Base-by-base conservation (phyloP, 1,140 invertebrate species). In the Leptopilina clavipes region DNA sequence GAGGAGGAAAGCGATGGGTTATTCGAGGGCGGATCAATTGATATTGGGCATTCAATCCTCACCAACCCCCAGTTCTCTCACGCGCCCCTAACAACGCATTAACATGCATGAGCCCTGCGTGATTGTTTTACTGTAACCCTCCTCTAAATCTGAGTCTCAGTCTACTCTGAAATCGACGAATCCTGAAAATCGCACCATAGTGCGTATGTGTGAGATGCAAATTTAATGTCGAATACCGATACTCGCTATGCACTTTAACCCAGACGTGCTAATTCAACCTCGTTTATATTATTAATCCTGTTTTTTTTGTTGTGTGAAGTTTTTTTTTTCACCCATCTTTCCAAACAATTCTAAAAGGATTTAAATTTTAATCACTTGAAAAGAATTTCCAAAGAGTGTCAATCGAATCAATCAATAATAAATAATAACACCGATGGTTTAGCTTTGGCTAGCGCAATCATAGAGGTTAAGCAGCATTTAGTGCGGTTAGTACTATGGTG, bases 21-120 rank as follows among this genome's bases (percentile, higher is more conserved):
- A 77, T 80, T 78, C 79, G 83, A 85, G 86, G 87, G 86, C 84
- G 87, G 85, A 84, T 85, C 88, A 78, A 22, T 77, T 86, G 87
- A 90, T 90, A 90, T 90, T 89, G 89, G 85, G 84, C 87, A 89
- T 88, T 88, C 88, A 86, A 88, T 89, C 85, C 86, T 86, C 83
- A 84, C 81, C 86, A 85, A 84, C 87, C 84, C 86, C 82, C 84
- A 17, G 84, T 85, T 84, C 83, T 85, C 85, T 85, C 86, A 83
- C 86, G 81, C 86, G 84, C 83, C 85, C 86, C 85, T 85, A 85
- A 89, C 89, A 89, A 89, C 86, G 87, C 89, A 90, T 90, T 90
- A 90, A 90, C 89, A 90, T 90, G 89, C 89, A 90, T 90, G 89
- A 90, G 87, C 85, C 86, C 86, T 88, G 87, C 87, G 87, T 90